Evolutionary conservation across 1,140 invertebrate genomes (phyloP), one percentile per base, ranked within the genome.

Genomic region (Penaeus indicus): DNA sequence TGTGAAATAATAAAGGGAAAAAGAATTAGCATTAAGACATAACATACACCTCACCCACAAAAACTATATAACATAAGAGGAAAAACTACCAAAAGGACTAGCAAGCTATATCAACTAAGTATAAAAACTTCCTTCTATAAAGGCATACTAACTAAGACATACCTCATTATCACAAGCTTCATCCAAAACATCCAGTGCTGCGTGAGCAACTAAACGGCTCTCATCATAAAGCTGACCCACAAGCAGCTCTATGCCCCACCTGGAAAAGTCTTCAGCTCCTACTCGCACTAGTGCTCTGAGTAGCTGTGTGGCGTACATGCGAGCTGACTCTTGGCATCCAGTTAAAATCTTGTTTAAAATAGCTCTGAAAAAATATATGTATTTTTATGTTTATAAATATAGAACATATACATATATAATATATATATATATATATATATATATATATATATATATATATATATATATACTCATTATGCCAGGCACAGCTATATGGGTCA

Each of bases 251-350:
- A 99, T 94, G 1, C 97, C 96, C 97, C 98, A 99, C 2, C 94
- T 94, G 79, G 95, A 94, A 92, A 96, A 95, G 91, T 95, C 94
- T 18, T 93, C 93, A 78, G 93, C 91, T 27, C 95, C 94, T 1
- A 96, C 95, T 77, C 98, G 94, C 27, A 99, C 93, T 82, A 99
- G 93, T 16, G 98, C 95, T 87, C 97, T 95, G 86, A 99, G 93
- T 93, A 98, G 97, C 92, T 97, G 96, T 0, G 97, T 98, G 0
- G 97, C 96, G 93, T 99, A 99, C 2, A 98, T 92, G 75, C 97
- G 94, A 22, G 96, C 96, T 84, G 95, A 95, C 93, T 98, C 95
- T 79, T 95, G 94, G 25, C 94, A 92, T 90, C 94, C 95, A 4
- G 93, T 94, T 16, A 96, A 92, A 1, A 96, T 95, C 89, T 95